Evolutionary conservation across 1,140 invertebrate genomes (phyloP).

Genomic region (Triops cancriformis): DNA sequence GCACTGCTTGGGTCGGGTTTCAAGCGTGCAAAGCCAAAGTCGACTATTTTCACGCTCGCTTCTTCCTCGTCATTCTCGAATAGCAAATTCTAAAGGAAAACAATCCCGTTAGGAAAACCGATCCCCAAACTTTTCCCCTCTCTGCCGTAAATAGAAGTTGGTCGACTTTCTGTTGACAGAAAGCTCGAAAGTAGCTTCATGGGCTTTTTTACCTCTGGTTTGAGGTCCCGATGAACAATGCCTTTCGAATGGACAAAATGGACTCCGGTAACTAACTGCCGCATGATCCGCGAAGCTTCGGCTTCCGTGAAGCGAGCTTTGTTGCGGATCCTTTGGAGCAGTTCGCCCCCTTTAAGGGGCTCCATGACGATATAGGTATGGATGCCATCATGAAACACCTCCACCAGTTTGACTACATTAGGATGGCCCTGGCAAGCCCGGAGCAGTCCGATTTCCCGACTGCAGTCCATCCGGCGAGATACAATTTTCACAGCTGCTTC

Average conservation of each 20-base stretch:
- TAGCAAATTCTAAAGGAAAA: slow-evolving; percentile 55
- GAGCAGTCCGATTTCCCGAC: slow-evolving; percentile 66
- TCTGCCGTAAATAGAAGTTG: neutral
- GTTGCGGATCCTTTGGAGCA: slow-evolving; percentile 58
- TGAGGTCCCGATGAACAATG: slow-evolving; percentile 80
- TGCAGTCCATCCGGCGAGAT: slow-evolving; percentile 62
- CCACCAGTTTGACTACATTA: slow-evolving; percentile 76
- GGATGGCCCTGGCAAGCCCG: slow-evolving; percentile 74
- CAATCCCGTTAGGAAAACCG: slow-evolving; percentile 29
- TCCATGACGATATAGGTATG: slow-evolving; percentile 83
- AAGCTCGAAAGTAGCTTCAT: neutral
- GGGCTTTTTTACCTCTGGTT: slow-evolving; percentile 59
- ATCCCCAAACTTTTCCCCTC: slow-evolving; percentile 32
- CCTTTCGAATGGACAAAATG: slow-evolving; percentile 68
- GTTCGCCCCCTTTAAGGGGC: slow-evolving; percentile 74
- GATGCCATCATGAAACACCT: slow-evolving; percentile 70
- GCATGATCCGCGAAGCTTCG: slow-evolving; percentile 59
- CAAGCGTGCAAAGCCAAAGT: slow-evolving; percentile 81
- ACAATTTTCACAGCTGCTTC: slow-evolving; percentile 88
- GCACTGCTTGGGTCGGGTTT: slow-evolving; percentile 51
- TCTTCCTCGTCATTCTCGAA: slow-evolving; percentile 54
- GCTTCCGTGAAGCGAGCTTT: slow-evolving; percentile 58
- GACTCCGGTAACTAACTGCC: slow-evolving; percentile 69
- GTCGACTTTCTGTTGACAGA: too few species aligned
- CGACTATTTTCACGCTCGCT: slow-evolving; percentile 70